These are phyloP conservation scores for Clarias laeviceps DNA, from an alignment of 2,797 vertebrate genomes.

Conservation along the genomic window DNA sequence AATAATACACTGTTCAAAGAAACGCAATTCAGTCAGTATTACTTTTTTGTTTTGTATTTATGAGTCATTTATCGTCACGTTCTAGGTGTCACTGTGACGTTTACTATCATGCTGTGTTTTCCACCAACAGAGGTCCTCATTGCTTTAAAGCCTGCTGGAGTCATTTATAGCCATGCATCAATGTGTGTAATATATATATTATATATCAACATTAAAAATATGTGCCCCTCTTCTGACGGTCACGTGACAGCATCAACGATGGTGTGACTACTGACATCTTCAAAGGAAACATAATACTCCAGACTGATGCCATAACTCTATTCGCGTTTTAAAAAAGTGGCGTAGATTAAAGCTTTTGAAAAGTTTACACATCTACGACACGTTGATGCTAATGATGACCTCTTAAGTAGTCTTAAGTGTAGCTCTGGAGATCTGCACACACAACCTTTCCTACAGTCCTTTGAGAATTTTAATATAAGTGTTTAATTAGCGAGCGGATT, in stretches of 20 bases:
- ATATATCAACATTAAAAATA: too few relatives aligned
- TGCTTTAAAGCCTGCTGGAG: background rate
- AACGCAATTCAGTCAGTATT: too few relatives aligned
- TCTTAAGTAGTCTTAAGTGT: background rate
- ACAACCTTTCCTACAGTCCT: background rate
- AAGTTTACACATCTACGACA: background rate
- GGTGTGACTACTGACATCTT: too few relatives aligned
- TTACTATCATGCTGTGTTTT: background rate
- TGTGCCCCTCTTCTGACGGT: too few relatives aligned
- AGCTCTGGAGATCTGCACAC: background rate
- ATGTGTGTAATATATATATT: background rate
- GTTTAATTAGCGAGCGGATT: background rate
- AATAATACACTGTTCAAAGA: too few relatives aligned
- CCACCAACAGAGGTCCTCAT: conserved; percentile 10
- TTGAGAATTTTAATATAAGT: background rate
- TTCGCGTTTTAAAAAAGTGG: too few relatives aligned
- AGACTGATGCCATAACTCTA: too few relatives aligned
- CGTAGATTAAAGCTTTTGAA: too few relatives aligned
- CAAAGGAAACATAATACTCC: too few relatives aligned
- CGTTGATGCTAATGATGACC: background rate
- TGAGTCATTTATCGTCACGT: background rate
- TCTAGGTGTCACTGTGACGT: background rate
- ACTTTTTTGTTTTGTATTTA: too few relatives aligned
- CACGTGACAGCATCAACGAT: too few relatives aligned
- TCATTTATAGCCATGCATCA: background rate